A percentile compares a stretch with the other conserved stretches of the same genome.
Evolutionary conservation across 2,797 vertebrate species (phyloP).

Genomic region (Manis pentadactyla): DNA sequence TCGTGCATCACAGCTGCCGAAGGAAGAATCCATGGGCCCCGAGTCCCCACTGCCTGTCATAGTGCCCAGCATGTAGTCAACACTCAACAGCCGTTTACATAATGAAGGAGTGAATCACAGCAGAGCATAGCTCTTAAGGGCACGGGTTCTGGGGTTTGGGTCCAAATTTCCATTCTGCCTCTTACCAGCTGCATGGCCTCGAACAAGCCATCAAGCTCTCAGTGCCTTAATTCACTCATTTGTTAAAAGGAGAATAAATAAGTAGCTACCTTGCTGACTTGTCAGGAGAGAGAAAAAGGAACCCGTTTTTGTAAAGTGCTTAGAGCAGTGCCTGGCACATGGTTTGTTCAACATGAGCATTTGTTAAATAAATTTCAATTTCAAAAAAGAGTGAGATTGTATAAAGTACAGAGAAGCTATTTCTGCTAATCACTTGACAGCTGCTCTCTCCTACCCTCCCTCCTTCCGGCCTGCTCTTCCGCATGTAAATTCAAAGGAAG

Average conservation of each 20-base stretch:
- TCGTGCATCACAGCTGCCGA: not conserved
- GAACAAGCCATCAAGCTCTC: not conserved
- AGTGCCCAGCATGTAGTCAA: not conserved
- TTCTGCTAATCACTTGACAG: conserved; percentile 58
- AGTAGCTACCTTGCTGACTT: not conserved
- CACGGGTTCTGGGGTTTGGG: not conserved
- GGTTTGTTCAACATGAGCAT: not conserved
- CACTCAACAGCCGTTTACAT: not conserved
- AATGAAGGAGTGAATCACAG: not conserved
- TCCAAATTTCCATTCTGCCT: not conserved
- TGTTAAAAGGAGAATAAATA: not conserved
- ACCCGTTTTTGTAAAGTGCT: not conserved
- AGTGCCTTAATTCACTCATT: not conserved
- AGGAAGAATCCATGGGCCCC: not conserved
- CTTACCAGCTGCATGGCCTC: not conserved
- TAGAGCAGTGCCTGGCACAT: not conserved
- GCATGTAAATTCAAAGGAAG: conserved; percentile 51
- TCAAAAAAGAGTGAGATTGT: conserved; percentile 48
- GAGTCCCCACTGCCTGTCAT: not conserved
- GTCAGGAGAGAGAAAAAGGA: not conserved
- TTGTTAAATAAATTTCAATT: conserved; percentile 62
- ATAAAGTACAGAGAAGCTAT: conserved; percentile 63
- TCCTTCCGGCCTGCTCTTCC: conserved; percentile 57
- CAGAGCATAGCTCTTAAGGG: not conserved
- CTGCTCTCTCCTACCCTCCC: not conserved